These are phyloP conservation scores for Calameuta filiformis DNA, from an alignment of 2,888 invertebrate species.

Conservation along the genomic window DNA sequence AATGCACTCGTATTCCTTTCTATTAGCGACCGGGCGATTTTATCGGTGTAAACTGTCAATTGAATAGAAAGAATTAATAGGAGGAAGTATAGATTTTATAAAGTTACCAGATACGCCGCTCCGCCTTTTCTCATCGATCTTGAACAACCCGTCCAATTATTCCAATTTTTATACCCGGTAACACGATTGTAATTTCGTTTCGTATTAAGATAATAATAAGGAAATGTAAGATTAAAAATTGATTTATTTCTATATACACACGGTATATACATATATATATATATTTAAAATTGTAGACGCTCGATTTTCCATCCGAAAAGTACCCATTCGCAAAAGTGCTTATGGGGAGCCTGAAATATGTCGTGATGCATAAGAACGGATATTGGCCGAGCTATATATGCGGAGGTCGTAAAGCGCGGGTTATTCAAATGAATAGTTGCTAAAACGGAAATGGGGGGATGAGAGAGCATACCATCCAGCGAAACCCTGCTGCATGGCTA, in stretches of 20 bases:
- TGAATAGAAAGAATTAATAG: background rate
- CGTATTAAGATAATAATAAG: background rate
- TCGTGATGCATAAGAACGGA: background rate
- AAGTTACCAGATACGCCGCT: background rate
- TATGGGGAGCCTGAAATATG: background rate
- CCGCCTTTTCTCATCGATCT: background rate
- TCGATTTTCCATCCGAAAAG: background rate
- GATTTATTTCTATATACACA: too few species aligned
- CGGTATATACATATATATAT: too few species aligned
- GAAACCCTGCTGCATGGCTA: conserved; percentile 7
- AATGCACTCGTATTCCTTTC: background rate
- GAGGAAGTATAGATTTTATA: background rate
- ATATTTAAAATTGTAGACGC: too few species aligned
- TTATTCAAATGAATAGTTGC: conserved; percentile 23
- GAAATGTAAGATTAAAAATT: background rate
- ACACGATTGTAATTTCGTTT: background rate
- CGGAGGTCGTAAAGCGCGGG: conserved; percentile 18
- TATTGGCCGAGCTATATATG: too few species aligned
- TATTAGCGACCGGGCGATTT: background rate
- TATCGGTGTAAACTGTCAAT: background rate
- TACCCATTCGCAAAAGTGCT: background rate
- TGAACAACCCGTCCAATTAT: background rate
- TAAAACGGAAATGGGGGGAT: background rate
- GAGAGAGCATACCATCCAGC: conserved; percentile 2
- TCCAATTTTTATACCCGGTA: background rate